Evolutionary conservation across 1,140 invertebrate species (phyloP).

Genomic region (Medauroidea extradentata): DNA sequence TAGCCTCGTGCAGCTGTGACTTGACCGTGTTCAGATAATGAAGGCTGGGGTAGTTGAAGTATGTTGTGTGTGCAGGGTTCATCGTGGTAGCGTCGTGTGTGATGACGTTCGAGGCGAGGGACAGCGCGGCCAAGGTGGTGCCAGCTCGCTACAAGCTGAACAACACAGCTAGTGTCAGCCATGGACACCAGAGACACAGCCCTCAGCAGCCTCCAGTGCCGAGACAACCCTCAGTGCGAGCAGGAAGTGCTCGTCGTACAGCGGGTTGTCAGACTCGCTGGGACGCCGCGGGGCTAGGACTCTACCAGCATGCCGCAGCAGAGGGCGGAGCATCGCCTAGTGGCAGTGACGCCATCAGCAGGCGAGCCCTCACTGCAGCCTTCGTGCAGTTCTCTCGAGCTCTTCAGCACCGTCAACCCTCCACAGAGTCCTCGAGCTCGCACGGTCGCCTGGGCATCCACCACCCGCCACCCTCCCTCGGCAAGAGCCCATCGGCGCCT

Average conservation of each 20-base stretch:
- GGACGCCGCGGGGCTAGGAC: conserved; percentile 41
- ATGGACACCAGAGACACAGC: conserved; percentile 15
- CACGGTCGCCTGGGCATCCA: neutral
- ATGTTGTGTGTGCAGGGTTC: conserved; percentile 78
- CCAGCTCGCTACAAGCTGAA: conserved; percentile 63
- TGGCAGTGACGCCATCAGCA: conserved; percentile 8
- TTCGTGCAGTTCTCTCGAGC: conserved; percentile 65
- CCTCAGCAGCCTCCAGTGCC: neutral
- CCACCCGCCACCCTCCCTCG: neutral
- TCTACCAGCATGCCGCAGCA: too few relatives aligned
- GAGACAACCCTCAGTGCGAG: neutral
- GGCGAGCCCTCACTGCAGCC: conserved; percentile 61
- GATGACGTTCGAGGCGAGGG: conserved; percentile 89
- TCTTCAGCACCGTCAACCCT: conserved; percentile 40
- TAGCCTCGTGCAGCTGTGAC: too few relatives aligned
- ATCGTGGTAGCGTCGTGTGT: conserved; percentile 90
- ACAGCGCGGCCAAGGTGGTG: conserved; percentile 82
- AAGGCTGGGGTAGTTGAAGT: too few relatives aligned
- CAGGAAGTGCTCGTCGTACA: conserved; percentile 21
- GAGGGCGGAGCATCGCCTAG: neutral
- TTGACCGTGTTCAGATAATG: too few relatives aligned
- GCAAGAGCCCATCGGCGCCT: conserved; percentile 53
- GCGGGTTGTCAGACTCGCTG: conserved; percentile 43
- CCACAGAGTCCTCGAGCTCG: neutral
- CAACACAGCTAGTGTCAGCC: conserved; percentile 3